Conservation (phyloP, 2,113 vertebrate genomes). For the Ochotona princeps region DNA sequence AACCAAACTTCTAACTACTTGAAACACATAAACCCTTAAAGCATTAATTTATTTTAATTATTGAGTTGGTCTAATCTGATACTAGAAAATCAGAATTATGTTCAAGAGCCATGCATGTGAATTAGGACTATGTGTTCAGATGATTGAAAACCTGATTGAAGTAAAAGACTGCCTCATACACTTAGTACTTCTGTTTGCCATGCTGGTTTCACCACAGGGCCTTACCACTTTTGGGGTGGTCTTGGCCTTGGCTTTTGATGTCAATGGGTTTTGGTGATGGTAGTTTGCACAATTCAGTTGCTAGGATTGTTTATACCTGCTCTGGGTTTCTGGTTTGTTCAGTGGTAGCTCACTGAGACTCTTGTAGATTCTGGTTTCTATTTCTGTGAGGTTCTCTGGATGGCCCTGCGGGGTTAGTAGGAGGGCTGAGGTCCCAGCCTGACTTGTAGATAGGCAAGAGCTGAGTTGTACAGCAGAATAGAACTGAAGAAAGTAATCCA, state of each 20-base stretch:
- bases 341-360: neutral
- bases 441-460: neutral
- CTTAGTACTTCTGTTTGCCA: neutral
- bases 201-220: neutral
- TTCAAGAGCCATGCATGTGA: neutral
- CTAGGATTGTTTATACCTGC: neutral
- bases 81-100: neutral
- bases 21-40: neutral
- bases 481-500: neutral
- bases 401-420: neutral
- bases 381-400: neutral
- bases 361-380: neutral
- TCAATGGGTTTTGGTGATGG: neutral
- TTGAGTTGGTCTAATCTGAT: neutral
- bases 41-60: conserved; percentile 48
- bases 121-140: neutral
- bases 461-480: neutral
- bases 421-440: neutral
- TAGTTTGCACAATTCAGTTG: neutral
- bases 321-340: neutral
- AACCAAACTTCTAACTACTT: conserved; percentile 55
- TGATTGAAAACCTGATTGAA: neutral
- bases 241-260: neutral
- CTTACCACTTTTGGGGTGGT: neutral
- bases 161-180: neutral